Evolutionary conservation across 2,797 vertebrate genomes (phyloP).

Genomic region (Momotus momota): DNA sequence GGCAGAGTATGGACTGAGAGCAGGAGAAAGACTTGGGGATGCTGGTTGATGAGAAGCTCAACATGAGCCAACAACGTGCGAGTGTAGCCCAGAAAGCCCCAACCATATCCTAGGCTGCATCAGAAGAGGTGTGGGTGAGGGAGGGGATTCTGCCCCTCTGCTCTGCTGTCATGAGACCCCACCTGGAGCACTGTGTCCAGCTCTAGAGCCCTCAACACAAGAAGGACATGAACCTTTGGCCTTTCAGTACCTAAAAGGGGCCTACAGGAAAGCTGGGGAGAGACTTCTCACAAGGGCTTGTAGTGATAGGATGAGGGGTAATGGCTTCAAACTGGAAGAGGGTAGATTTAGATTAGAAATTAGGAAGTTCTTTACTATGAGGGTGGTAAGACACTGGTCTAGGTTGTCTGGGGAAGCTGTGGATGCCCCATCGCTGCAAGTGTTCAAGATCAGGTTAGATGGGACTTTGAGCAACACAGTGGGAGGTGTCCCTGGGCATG

Average conservation of each 20-base stretch:
- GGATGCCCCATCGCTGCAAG: background rate
- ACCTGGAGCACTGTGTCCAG: background rate
- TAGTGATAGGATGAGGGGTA: background rate
- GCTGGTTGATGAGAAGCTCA: background rate
- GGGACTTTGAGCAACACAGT: background rate
- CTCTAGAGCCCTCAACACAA: background rate
- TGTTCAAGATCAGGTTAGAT: background rate
- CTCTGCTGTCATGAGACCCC: background rate
- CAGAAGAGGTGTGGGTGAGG: background rate
- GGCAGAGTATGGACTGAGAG: background rate
- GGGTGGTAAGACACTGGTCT: background rate
- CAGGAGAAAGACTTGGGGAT: background rate
- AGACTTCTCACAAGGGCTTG: background rate
- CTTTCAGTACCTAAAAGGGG: no score
- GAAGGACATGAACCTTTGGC: background rate
- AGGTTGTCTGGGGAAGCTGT: background rate
- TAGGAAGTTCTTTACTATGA: background rate
- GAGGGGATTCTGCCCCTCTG: background rate
- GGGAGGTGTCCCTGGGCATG: background rate
- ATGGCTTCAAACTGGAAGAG: background rate
- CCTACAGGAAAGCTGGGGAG: background rate
- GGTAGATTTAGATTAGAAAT: background rate
- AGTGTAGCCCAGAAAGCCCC: background rate
- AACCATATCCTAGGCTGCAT: background rate
- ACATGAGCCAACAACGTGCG: background rate